Base-by-base conservation (phyloP, 2,888 invertebrate species). In the Quadroppia sp. region DNA sequence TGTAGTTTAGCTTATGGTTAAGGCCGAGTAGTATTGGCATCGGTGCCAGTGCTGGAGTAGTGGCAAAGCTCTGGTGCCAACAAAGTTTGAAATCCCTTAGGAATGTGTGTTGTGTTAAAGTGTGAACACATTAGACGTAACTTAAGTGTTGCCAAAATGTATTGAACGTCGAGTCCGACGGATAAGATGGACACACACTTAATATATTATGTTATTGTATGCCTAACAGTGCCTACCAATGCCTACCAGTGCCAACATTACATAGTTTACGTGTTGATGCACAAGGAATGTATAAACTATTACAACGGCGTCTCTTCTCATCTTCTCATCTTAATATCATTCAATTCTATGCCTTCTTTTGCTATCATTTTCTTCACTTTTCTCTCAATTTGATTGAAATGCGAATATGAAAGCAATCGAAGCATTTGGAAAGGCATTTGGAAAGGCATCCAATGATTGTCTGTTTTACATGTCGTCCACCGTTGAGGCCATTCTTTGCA, bases 71-170 rank as follows among this genome's bases (percentile, higher is more conserved):
- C 23, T 15, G 56, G 56, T 56, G 11, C 13, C 56, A 11, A 56
- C 11, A 11, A 56, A 56, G 17, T 56, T 56, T 28, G 25, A 56
- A 56, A 56, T 61, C 61, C 61, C 61, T 13, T 9, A 4, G 28
- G 32, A 30, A 61, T 28, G 32, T 32, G 30, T 61, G 32, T 28
- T 32, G 25, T 61, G 61, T 61, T 53, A 53, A 61, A 61, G 30
- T 61, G 61, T 61, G 30, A 61, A 61, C 32, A 17, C 32, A 61
- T 61, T 61, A 61, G 61, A 61, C 32, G 61, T 28, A 53, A 53
- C 23, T 53, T 53, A 53, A 23, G 53, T 23, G 25, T 53, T 53
- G 53, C 23, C 53, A 61, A n/a, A 28, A 61, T 32, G 61, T 32
- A 45, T 45, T 45, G 45, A 45, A 15, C 2, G 15, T 45, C 15